Evolutionary conservation across 2,797 vertebrate species (phyloP), one percentile per base, ranked within the genome.

Genomic region (Sebastes matsubarae): DNA sequence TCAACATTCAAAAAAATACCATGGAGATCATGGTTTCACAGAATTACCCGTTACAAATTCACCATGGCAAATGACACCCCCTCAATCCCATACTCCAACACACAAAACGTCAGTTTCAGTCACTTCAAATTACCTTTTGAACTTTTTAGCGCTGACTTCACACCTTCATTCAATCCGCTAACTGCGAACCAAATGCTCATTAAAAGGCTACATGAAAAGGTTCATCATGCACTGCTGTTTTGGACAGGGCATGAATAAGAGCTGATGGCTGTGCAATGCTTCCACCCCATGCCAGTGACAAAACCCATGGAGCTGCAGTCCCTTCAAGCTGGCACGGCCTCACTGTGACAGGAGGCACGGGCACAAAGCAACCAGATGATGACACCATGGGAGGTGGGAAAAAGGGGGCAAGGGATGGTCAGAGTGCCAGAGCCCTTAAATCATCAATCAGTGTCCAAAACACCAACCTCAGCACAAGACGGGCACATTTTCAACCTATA

Each of bases 321-420:
- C 71, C 69, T 74, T 61, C 65, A 78, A 66, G 66, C 86, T 94
- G 93, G 90, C 90, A 88, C 6, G 3, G 80, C 72, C 80, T 84
- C 64, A 24, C 75, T 76, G 87, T 76, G 79, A 87, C 88, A 91
- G 92, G 88, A 91, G 90, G 89, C 85, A 65, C 3, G 71, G 86
- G 60, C 24, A 75, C 82, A 54, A 81, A 87, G 84, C 72, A 84
- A 88, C 82, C 93, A 94, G 91, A 91, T 90, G 92, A 94, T 87
- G 78, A 77, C 87, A 77, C 92, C 65, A 52, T 68, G 64, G 89
- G 92, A 86, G 81, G 76, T 79, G 79, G 81, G 61, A 87, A 46
- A 46, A 46, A 80, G 75, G 81, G 79, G 75, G 79, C 80, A 74
- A 77, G 81, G 82, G 80, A 22, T 77, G 75, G 68, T 84, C 68